Evolutionary conservation across 2,797 vertebrate genomes (phyloP).

Genomic region (Acipenser transmontanus): DNA sequence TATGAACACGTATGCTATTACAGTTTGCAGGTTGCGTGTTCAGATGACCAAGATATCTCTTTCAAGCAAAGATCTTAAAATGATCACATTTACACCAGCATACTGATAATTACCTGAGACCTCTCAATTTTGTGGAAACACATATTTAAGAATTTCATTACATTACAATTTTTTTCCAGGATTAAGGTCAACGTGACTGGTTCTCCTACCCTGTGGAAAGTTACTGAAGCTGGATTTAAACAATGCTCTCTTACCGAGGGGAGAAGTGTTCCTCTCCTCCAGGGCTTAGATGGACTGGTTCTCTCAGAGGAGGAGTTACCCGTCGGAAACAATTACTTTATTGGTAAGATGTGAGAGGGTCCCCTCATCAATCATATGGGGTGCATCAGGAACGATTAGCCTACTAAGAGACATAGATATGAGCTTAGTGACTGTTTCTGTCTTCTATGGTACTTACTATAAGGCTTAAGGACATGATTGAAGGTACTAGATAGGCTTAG

Average conservation of each 20-base stretch:
- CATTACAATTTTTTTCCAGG: slow-evolving; percentile 31
- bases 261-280: slow-evolving; percentile 75
- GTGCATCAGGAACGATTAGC: too few relatives aligned
- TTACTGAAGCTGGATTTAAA: slow-evolving; percentile 77
- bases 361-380: background rate
- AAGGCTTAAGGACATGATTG: too few relatives aligned
- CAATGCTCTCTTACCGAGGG: slow-evolving; percentile 83
- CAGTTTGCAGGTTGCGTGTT: too few relatives aligned
- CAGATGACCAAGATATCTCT: too few relatives aligned
- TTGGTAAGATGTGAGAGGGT: slow-evolving; percentile 71
- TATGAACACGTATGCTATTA: too few relatives aligned
- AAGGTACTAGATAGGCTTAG: too few relatives aligned
- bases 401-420: too few relatives aligned
- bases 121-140: background rate
- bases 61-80: too few relatives aligned
- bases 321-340: slow-evolving; percentile 89
- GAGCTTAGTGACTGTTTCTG: too few relatives aligned
- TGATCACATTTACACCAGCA: background rate
- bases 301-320: slow-evolving; percentile 75
- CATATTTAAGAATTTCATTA: background rate
- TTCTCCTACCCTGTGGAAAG: slow-evolving; percentile 83
- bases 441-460: too few relatives aligned
- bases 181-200: slow-evolving; percentile 65
- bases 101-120: background rate
- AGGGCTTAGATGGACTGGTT: slow-evolving; percentile 78